Conservation (phyloP, 1,140 invertebrate genomes). For the Drosophila lacteicornis region DNA sequence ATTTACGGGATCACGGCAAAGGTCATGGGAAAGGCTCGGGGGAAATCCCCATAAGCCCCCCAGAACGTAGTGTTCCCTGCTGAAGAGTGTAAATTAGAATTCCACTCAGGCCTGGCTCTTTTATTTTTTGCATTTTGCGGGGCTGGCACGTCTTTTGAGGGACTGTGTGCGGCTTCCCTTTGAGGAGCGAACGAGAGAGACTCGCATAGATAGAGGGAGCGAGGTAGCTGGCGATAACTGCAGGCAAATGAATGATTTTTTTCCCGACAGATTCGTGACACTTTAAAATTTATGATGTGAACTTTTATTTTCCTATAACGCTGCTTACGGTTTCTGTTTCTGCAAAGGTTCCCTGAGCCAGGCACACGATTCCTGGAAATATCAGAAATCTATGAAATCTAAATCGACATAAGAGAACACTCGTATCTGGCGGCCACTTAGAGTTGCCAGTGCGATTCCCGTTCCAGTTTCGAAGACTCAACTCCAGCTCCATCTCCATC, state of each 20-base stretch:
- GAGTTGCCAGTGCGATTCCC: slow-evolving; percentile 45
- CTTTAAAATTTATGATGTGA: slow-evolving; percentile 84
- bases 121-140: slow-evolving; percentile 16
- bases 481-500: slow-evolving; percentile 19
- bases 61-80: slow-evolving; percentile 19
- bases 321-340: slow-evolving; percentile 23
- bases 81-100: slow-evolving; percentile 69
- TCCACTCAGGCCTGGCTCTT: slow-evolving; percentile 59
- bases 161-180: slow-evolving; percentile 73
- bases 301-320: slow-evolving; percentile 62
- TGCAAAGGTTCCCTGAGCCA: slow-evolving; percentile 47
- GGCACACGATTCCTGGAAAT: slow-evolving; percentile 78
- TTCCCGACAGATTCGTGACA: slow-evolving; percentile 80
- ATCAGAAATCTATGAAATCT: slow-evolving; percentile 78
- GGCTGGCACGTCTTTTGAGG: slow-evolving; percentile 58
- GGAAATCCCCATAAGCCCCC: not conserved
- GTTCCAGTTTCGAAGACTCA: slow-evolving; percentile 31
- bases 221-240: slow-evolving; percentile 54
- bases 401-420: slow-evolving; percentile 75
- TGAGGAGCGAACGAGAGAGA: slow-evolving; percentile 49
- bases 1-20: slow-evolving; percentile 18
- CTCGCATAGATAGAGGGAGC: slow-evolving; percentile 10
- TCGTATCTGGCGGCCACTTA: slow-evolving; percentile 65
- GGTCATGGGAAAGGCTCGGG: slow-evolving; percentile 27
- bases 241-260: slow-evolving; percentile 79